Percentiles rank a stretch among this genome's conserved stretches.
phyloP scores from a whole-genome alignment of 2,888 invertebrate species.

The Eilema sororculum region DNA sequence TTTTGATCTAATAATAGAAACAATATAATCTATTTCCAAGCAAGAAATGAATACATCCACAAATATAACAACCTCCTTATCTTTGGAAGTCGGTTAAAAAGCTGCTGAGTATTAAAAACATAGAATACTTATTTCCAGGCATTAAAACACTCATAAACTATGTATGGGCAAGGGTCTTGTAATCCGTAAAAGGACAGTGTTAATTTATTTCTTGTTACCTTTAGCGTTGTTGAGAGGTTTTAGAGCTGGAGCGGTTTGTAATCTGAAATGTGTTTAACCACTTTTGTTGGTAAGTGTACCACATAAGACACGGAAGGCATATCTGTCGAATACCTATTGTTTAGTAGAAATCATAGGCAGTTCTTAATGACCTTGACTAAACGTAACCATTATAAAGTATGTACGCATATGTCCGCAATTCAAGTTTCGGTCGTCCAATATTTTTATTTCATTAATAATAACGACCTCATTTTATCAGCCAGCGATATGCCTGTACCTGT shows the following conservation, averaged over 20 bases:
- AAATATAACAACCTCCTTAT: not conserved
- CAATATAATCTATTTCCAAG: too few relatives aligned
- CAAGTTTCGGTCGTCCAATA: not conserved
- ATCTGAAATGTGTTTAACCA: slow-evolving; percentile 2
- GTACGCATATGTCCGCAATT: not conserved
- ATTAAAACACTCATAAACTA: slow-evolving; percentile 2
- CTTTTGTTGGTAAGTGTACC: not conserved
- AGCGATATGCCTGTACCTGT: not conserved
- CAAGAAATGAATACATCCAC: too few relatives aligned
- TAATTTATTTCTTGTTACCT: slow-evolving; percentile 1
- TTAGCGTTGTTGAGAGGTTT: not conserved
- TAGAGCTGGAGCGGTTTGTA: not conserved
- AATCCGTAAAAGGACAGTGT: not conserved
- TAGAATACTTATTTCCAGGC: not conserved
- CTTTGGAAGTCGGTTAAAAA: not conserved
- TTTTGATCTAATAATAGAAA: too few relatives aligned
- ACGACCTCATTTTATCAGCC: slow-evolving; percentile 15
- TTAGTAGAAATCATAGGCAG: not conserved
- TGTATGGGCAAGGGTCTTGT: not conserved
- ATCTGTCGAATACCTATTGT: too few relatives aligned
- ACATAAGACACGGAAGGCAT: not conserved
- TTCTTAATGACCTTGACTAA: too few relatives aligned
- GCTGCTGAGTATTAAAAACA: not conserved
- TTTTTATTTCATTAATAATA: slow-evolving; percentile 6
- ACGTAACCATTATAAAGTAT: not conserved